Conservation (phyloP, 2,797 vertebrate genomes). For the Odontamblyopus rebecca region DNA sequence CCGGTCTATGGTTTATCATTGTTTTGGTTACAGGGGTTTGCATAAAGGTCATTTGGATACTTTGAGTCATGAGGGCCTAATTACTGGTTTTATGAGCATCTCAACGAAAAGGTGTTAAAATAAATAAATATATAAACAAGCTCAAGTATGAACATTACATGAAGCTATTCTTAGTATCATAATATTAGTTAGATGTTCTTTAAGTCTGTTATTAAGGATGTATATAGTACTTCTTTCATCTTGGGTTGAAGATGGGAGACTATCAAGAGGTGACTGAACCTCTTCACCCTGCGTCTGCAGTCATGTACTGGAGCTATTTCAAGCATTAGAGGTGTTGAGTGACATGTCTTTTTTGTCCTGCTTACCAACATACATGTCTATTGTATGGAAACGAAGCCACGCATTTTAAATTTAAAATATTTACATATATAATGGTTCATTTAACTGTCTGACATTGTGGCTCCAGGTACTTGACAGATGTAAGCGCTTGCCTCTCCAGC, state of each 20-base stretch:
- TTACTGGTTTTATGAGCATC: conserved; percentile 6
- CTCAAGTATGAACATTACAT: conserved; percentile 15
- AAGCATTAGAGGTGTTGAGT: conserved; percentile 41
- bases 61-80: conserved; percentile 50
- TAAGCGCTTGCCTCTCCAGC: conserved; percentile 22
- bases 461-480: conserved; percentile 21
- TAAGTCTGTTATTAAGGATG: conserved; percentile 12
- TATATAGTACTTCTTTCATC: conserved; percentile 10
- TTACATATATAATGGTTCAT: background rate
- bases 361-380: conserved; percentile 15
- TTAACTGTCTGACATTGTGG: conserved; percentile 4
- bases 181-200: background rate
- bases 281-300: conserved; percentile 33
- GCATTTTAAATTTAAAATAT: background rate
- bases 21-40: conserved; percentile 61
- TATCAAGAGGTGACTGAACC: conserved; percentile 33
- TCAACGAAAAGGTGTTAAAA: conserved; percentile 34
- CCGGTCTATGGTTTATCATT: conserved; percentile 51
- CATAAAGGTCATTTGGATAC: conserved; percentile 53
- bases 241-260: conserved; percentile 22
- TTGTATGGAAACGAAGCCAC: background rate
- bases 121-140: conserved; percentile 39
- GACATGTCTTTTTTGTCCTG: conserved; percentile 29
- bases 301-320: conserved; percentile 48
- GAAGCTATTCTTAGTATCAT: background rate